Evolutionary conservation across 2,113 vertebrate species (phyloP).

Genomic region (Sceloporus tristichus): DNA sequence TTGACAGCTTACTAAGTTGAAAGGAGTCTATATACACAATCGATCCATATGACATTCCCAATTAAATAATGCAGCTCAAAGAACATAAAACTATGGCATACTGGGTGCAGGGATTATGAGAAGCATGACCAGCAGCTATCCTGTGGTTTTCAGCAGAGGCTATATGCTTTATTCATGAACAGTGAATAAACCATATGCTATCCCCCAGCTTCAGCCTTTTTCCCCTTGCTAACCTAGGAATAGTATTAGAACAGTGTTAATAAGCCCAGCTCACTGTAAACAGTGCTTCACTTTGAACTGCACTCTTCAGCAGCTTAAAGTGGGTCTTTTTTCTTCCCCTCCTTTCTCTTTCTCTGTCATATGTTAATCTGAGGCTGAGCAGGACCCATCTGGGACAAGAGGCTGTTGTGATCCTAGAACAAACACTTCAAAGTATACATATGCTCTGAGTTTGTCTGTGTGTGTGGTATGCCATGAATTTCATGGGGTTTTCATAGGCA

Average conservation of each 20-base stretch:
- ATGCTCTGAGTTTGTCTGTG: background rate
- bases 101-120: background rate
- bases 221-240: background rate
- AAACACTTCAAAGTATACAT: slow-evolving; percentile 58
- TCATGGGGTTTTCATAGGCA: no score
- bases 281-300: background rate
- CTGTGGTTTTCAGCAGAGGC: background rate
- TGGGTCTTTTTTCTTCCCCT: no score
- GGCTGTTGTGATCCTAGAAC: slow-evolving; percentile 59
- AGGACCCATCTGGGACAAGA: slow-evolving; percentile 47
- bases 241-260: background rate
- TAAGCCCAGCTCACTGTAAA: background rate
- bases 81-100: background rate
- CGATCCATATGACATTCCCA: background rate
- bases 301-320: background rate
- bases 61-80: background rate
- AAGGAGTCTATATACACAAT: background rate
- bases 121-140: background rate
- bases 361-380: slow-evolving; percentile 29
- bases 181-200: background rate
- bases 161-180: background rate
- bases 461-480: no score
- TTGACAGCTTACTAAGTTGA: background rate
- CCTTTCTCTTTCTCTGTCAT: background rate
- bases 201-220: background rate